Evolutionary conservation across 2,797 vertebrate genomes (phyloP).

Genomic region (Eurystomus glaucurus): DNA sequence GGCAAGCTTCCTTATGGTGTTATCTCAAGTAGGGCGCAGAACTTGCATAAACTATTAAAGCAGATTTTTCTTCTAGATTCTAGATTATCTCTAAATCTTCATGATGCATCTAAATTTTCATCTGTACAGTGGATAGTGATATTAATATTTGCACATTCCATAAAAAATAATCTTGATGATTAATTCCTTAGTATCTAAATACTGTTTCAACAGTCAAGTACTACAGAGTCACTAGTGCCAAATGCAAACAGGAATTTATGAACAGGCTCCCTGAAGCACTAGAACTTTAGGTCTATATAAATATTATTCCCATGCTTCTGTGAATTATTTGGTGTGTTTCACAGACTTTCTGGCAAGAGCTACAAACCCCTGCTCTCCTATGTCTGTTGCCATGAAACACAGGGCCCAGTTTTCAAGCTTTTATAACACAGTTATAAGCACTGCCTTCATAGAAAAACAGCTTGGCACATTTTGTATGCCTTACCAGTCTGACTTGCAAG

Average conservation of each 20-base stretch:
- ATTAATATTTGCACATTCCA: neutral
- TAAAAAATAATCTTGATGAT: neutral
- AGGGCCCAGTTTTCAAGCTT: conserved; percentile 8
- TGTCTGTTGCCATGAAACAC: conserved; percentile 14
- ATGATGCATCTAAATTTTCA: neutral
- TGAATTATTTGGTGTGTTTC: neutral
- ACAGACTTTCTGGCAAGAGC: neutral
- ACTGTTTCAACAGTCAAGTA: neutral
- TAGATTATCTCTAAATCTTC: neutral
- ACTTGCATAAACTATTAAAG: neutral
- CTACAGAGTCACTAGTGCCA: neutral
- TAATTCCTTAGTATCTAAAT: neutral
- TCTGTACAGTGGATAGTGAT: neutral
- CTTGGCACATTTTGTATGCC: neutral
- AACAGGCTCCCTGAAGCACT: neutral
- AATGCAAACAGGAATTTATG: neutral
- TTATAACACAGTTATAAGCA: neutral
- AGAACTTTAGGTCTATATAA: neutral
- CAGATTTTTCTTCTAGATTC: neutral
- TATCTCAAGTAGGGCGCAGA: neutral
- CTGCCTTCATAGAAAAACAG: neutral
- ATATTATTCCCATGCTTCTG: neutral
- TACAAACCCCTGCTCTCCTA: neutral
- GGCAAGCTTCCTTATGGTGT: neutral
- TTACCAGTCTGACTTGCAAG: neutral